Evolutionary conservation across 2,888 invertebrate species (phyloP), one percentile per base, ranked within the genome.

Genomic region (Erannis defoliaria): DNA sequence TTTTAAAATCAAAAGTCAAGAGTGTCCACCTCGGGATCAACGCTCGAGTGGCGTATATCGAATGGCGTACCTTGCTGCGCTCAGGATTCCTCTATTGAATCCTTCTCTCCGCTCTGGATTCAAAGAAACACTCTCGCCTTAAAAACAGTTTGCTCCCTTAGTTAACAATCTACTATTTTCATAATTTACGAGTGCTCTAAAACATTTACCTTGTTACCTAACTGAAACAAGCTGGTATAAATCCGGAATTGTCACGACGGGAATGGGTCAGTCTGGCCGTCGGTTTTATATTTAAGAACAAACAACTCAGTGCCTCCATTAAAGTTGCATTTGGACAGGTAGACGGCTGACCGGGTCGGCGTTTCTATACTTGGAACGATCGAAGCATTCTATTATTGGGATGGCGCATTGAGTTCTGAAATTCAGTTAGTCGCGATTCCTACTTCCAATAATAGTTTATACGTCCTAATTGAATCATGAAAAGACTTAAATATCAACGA

Each of bases 371-470:
- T 87, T 78, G 86, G 88, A 84, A 70, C 86, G 86, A 89, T 92
- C 89, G 89, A 89, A 90, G 77, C 82, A 72, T 70, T 80, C 90
- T 91, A 91, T 91, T 90, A 86, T 88, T 88, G 89, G 86, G 80
- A 80, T 80, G 84, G 81, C 82, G 84, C 29, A 84, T 80, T 82
- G 74, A 77, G 78, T 84, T 83, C 62, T 42, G 42, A 53, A 57
- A 48, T 85, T 82, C 80, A 80, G 78, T 3, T 76, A 78, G 82
- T 77, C 80, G 81, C 14, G 23, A 45, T 42, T 37, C 1, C 31
- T 26, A 21, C 2, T 16, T 35, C 53, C 9, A 45, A 31, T 31
- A 57, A 57, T 51, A 58, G 21, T 18, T 23, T n/a, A 46, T 23
- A 9, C n/a, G 21, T 33, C 18, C 31, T 31, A 21, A 37, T 55